These are phyloP conservation scores for Bhutanitis thaidina DNA, from an alignment of 2,888 invertebrate genomes.

Conservation along the genomic window DNA sequence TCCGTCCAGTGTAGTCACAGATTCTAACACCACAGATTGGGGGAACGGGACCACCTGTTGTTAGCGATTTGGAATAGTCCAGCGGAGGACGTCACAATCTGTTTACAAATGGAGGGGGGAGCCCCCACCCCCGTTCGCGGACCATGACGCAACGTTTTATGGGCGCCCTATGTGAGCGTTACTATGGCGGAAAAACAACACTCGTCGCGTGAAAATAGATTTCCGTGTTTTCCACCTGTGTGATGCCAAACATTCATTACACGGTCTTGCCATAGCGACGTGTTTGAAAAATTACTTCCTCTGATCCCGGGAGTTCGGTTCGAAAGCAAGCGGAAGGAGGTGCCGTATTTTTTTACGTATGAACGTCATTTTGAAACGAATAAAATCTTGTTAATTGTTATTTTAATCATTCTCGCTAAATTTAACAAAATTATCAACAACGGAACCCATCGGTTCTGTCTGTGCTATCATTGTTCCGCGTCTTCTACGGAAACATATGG, in stretches of 20 bases:
- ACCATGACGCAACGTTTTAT: constrained; percentile 72
- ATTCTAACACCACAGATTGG: constrained; percentile 26
- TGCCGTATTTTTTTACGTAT: not conserved
- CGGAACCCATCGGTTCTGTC: not conserved
- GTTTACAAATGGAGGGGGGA: constrained; percentile 69
- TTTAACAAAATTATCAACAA: not conserved
- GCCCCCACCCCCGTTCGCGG: constrained; percentile 48
- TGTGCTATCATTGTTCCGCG: not conserved
- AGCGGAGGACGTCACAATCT: constrained; percentile 68
- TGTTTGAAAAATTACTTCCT: constrained; percentile 22
- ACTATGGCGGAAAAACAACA: constrained; percentile 75
- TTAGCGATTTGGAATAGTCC: constrained; percentile 61
- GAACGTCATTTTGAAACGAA: not conserved
- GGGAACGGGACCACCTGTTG: constrained; percentile 67
- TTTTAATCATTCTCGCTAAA: no score
- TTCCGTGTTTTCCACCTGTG: constrained; percentile 62
- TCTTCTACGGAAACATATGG: not conserved
- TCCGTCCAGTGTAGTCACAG: constrained; percentile 4
- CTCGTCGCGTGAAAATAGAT: constrained; percentile 65
- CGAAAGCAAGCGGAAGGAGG: not conserved
- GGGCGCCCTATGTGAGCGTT: constrained; percentile 59
- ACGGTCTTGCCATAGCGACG: constrained; percentile 31
- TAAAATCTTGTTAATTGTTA: no score
- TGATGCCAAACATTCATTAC: constrained; percentile 45
- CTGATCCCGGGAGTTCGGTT: not conserved